These are phyloP conservation scores for Suillia variegata DNA, from an alignment of 2,888 invertebrate genomes.

Conservation along the genomic window DNA sequence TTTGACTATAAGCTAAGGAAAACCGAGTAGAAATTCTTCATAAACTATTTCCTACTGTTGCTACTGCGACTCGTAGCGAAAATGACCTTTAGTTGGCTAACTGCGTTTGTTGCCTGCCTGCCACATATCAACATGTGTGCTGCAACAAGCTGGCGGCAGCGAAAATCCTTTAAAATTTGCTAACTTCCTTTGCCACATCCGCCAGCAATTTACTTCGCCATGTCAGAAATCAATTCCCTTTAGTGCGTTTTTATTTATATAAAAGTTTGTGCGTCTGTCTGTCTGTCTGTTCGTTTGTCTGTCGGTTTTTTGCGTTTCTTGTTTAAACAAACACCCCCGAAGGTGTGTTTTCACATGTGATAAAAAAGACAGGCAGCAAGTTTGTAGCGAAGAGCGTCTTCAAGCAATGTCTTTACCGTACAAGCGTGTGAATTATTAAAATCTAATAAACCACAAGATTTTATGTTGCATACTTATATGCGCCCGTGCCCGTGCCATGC, in stretches of 20 bases:
- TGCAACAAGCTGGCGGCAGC: not conserved
- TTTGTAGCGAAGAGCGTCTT: not conserved
- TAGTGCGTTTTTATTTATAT: slow-evolving; percentile 32
- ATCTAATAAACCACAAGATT: slow-evolving; percentile 60
- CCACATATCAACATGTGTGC: not conserved
- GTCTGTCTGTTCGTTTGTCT: not conserved
- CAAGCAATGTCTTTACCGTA: not conserved
- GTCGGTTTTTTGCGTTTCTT: not conserved
- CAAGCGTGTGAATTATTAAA: slow-evolving; percentile 58
- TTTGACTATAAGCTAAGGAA: too few species aligned
- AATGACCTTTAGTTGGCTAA: too few species aligned
- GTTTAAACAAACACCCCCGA: slow-evolving; percentile 40
- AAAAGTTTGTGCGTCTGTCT: too few species aligned
- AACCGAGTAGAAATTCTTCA: too few species aligned
- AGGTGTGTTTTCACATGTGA: not conserved
- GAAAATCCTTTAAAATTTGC: not conserved
- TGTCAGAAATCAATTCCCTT: slow-evolving; percentile 52
- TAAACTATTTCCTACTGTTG: too few species aligned
- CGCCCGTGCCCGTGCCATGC: not conserved
- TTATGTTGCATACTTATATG: slow-evolving; percentile 37
- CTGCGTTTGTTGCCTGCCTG: too few species aligned
- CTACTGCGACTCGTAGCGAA: too few species aligned
- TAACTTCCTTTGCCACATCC: not conserved
- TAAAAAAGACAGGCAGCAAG: not conserved
- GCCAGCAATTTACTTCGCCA: not conserved